Evolutionary conservation across 2,797 vertebrate species (phyloP), one percentile per base, ranked within the genome.

Genomic region (Mus caroli): DNA sequence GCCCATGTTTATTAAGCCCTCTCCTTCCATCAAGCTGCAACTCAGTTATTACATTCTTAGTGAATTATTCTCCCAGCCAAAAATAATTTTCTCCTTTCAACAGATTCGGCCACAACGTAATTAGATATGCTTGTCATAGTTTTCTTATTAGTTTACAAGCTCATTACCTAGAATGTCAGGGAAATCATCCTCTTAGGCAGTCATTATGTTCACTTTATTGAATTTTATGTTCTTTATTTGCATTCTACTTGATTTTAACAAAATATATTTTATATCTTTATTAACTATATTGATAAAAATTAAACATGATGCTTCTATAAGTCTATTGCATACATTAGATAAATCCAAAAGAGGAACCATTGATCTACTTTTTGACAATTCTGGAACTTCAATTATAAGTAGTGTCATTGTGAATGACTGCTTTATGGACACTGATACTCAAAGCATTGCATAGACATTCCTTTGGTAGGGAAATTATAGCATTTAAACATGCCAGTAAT

Each of bases 141-240:
- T 94, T 86, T 95, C 84, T 64, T 91, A 82, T 94, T 95, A 88
- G 84, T 94, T 96, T 95, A 92, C 19, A 34, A 91, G 37, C 54
- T 85, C 64, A 92, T 96, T 87, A 87, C 19, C 79, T 37, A 89
- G 20, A 75, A 9, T 69, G 50, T 94, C 79, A 95, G 92, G 92
- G 71, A 95, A 95, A 92, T 58, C 46, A 62, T 93, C 37, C 93
- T 88, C 7, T 94, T 97, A 91, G 62, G 52, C 75, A 87, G 14
- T 52, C 60, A 91, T 37, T 88, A 71, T 13, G 34, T 46, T 92
- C 83, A 54, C 64, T 90, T 96, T 71, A 93, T 85, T 92, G 75
- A 82, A 94, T 96, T 94, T 56, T 93, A 94, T 71, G n/a, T 85
- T 58, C 3, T 34, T 28, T 84, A 95, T 90, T 90, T 94, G 8